Evolutionary conservation across 1,140 invertebrate species (phyloP).

Genomic region (Globodera rostochiensis): DNA sequence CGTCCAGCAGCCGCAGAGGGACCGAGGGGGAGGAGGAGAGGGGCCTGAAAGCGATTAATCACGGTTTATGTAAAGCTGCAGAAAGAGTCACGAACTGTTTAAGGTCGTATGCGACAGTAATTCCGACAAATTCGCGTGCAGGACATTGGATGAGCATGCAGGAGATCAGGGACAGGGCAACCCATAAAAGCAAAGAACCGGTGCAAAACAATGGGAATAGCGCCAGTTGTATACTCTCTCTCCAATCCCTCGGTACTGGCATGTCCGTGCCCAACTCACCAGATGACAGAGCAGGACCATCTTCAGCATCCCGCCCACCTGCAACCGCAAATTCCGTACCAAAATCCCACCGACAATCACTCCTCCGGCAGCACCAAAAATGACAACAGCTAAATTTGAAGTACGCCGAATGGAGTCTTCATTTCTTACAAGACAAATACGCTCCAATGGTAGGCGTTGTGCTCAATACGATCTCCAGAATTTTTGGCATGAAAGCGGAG

Average conservation of each 20-base stretch:
- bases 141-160: constrained; percentile 64
- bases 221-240: background rate
- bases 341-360: constrained; percentile 63
- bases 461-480: constrained; percentile 60
- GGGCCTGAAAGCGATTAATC: no score
- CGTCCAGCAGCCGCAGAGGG: background rate
- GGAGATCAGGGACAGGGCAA: constrained; percentile 57
- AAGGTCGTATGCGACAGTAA: constrained; percentile 58
- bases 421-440: constrained; percentile 60
- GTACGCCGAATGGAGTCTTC: background rate
- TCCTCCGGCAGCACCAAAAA: constrained; percentile 64
- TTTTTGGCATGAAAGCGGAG: constrained; percentile 65
- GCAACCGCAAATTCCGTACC: constrained; percentile 46
- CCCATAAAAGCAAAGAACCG: constrained; percentile 1
- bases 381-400: constrained; percentile 58
- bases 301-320: constrained; percentile 63
- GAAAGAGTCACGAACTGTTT: constrained; percentile 34
- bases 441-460: constrained; percentile 60
- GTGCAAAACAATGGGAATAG: background rate
- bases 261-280: background rate
- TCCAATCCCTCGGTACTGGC: background rate
- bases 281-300: constrained; percentile 64
- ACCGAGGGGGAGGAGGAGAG: background rate
- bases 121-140: constrained; percentile 61
- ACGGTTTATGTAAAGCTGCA: no score